phyloP scores from a whole-genome alignment of 2,113 vertebrate genomes.

The Oncorhynchus masou region DNA sequence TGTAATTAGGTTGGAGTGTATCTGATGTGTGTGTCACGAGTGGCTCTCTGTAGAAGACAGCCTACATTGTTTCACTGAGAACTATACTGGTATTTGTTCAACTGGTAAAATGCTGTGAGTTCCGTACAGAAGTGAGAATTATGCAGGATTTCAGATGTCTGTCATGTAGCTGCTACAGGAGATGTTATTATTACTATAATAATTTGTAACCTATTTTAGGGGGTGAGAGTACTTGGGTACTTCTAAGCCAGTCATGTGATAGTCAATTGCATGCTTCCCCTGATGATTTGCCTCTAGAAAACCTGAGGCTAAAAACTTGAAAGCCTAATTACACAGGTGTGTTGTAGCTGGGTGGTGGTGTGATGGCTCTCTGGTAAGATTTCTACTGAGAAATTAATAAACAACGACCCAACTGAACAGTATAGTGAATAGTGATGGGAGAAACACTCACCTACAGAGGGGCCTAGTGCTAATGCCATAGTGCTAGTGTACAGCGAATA shows the following conservation, averaged over 20 bases:
- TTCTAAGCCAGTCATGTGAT: background rate
- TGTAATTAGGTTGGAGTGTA: constrained; percentile 37
- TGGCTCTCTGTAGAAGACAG: constrained; percentile 26
- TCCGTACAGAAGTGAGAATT: constrained; percentile 13
- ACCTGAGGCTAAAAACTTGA: too few relatives aligned
- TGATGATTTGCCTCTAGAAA: background rate
- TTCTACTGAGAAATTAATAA: too few relatives aligned
- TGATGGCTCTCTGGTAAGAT: too few relatives aligned
- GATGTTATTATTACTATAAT: constrained; percentile 57
- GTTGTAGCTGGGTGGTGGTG: too few relatives aligned
- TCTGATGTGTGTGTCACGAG: constrained; percentile 46
- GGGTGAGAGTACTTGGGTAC: background rate
- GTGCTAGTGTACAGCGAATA: too few relatives aligned
- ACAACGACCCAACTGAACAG: too few relatives aligned
- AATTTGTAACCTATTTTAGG: constrained; percentile 42
- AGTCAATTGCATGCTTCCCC: background rate
- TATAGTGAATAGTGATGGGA: too few relatives aligned
- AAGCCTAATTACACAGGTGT: background rate
- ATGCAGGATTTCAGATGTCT: constrained; percentile 27
- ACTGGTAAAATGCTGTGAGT: background rate
- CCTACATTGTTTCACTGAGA: constrained; percentile 30
- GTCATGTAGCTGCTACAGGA: constrained; percentile 32
- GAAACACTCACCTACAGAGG: too few relatives aligned
- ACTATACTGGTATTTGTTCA: background rate
- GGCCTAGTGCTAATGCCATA: too few relatives aligned